phyloP scores from a whole-genome alignment of 2,113 vertebrate species.

The Takifugu bimaculatus region DNA sequence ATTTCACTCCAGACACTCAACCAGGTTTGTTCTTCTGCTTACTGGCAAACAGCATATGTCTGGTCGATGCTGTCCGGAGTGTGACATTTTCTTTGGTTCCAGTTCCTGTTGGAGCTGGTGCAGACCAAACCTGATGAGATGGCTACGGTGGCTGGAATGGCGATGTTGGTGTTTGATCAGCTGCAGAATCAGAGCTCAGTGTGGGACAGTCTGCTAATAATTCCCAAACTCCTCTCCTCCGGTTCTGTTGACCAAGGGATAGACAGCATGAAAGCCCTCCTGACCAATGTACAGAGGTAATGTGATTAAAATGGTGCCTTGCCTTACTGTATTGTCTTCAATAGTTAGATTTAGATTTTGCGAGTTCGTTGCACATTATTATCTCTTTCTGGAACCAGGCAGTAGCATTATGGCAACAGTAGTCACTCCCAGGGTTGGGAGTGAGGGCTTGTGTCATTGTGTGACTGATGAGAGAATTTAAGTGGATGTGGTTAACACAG shows the following conservation, averaged over 20 bases:
- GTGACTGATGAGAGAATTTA: too few species aligned
- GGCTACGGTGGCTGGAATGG: constrained; percentile 9
- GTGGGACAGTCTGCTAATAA: constrained; percentile 65
- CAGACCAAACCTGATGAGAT: constrained; percentile 42
- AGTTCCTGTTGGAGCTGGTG: constrained; percentile 63
- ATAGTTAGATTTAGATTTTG: too few species aligned
- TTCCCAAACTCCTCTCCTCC: constrained; percentile 56
- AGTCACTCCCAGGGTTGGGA: too few species aligned
- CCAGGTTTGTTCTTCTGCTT: constrained; percentile 24
- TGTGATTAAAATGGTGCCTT: not conserved
- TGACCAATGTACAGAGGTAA: constrained; percentile 60
- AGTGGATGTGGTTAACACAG: too few species aligned
- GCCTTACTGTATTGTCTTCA: too few species aligned
- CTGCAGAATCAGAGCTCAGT: constrained; percentile 64
- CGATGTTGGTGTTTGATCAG: constrained; percentile 41
- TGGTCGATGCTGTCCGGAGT: not conserved
- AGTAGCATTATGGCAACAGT: too few species aligned
- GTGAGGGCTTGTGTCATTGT: too few species aligned
- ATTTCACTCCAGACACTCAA: constrained; percentile 55
- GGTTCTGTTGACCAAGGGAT: constrained; percentile 36
- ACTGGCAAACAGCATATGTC: not conserved
- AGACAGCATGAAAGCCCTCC: constrained; percentile 13
- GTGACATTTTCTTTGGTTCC: not conserved
- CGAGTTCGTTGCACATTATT: too few species aligned
- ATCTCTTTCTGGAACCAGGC: too few species aligned